Base-by-base conservation (phyloP, 2,113 vertebrate species). In the Cygnus atratus region DNA sequence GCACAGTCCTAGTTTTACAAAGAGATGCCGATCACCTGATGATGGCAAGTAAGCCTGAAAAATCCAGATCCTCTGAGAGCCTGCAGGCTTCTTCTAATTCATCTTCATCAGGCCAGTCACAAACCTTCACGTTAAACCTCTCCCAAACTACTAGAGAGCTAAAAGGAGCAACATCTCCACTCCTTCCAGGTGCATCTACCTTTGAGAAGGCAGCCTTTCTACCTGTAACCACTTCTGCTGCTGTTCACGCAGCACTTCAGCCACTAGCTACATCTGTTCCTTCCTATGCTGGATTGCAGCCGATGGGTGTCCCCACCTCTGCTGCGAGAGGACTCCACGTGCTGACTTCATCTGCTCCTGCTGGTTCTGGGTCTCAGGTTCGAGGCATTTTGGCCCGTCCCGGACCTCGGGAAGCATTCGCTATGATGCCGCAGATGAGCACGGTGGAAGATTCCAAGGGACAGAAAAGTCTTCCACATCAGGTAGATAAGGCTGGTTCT, bases 371-470 rank as follows among this genome's bases (percentile, higher is more conserved):
- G 3, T 1, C 82, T 71, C 37, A 0, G n/a, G 19, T 20, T 71
- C 83, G 8, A 43, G 80, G 57, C 4, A 7, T 39, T 84, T 59
- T 86, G 74, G 83, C 61, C 72, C 83, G 33, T 37, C 25, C 76
- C 12, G 28, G 16, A 10, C 25, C 80, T 67, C 72, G 1, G 76
- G 75, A 72, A 87, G 73, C 65, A 19, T 57, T 78, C 21, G 50
- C 94, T 84, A 4, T 37, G 46, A 17, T 50, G 65, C 76, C 84
- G 43, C 94, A 88, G 63, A 10, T 15, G 46, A 92, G 76, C 88
- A 67, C 80, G 8, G 83, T 59, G 46, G 66, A 66, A 43, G 66
- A 31, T 41, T 28, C 50, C 16, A 63, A 28, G 43, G 63, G 83
- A 25, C 77, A 70, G 77, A 46, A 28, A 37, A 44, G 55, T 28